Evolutionary conservation across 2,888 invertebrate species (phyloP).

Genomic region (Dorcus hopei): DNA sequence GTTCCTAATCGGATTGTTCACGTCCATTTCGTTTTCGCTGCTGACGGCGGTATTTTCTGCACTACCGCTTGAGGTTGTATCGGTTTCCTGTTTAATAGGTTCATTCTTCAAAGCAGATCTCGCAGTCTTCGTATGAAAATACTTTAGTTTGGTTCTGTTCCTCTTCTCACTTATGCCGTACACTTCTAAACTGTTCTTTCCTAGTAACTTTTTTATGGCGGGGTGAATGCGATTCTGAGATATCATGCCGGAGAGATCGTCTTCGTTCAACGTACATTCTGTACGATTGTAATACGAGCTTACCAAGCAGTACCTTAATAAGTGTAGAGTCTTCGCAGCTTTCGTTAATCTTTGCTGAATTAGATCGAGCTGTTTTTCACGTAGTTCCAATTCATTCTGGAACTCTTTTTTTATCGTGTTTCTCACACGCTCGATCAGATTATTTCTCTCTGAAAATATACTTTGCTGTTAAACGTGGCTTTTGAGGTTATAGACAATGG

Average conservation of each 20-base stretch:
- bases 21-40: slow-evolving; percentile 11
- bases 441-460: slow-evolving; percentile 46
- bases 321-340: slow-evolving; percentile 57
- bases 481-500: background rate
- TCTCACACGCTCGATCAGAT: slow-evolving; percentile 61
- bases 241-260: slow-evolving; percentile 31
- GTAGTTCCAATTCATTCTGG: slow-evolving; percentile 62
- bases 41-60: background rate
- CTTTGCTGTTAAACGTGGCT: background rate
- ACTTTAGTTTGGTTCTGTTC: slow-evolving; percentile 14
- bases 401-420: slow-evolving; percentile 70
- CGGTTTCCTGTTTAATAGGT: slow-evolving; percentile 2
- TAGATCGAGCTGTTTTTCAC: slow-evolving; percentile 68
- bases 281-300: slow-evolving; percentile 60
- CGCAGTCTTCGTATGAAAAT: background rate
- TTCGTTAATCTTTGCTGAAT: slow-evolving; percentile 64
- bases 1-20: slow-evolving; percentile 29
- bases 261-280: slow-evolving; percentile 49
- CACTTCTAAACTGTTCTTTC: slow-evolving; percentile 52
- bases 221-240: slow-evolving; percentile 65
- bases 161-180: background rate
- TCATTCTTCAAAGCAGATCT: slow-evolving; percentile 9
- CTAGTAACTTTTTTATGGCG: slow-evolving; percentile 69
- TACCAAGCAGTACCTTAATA: slow-evolving; percentile 58
- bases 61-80: slow-evolving; percentile 9